Percentiles rank a stretch among this genome's conserved stretches.
These are phyloP conservation scores for Synanthedon tipuliformis DNA, from an alignment of 2,888 invertebrate species.

Conservation along the genomic window DNA sequence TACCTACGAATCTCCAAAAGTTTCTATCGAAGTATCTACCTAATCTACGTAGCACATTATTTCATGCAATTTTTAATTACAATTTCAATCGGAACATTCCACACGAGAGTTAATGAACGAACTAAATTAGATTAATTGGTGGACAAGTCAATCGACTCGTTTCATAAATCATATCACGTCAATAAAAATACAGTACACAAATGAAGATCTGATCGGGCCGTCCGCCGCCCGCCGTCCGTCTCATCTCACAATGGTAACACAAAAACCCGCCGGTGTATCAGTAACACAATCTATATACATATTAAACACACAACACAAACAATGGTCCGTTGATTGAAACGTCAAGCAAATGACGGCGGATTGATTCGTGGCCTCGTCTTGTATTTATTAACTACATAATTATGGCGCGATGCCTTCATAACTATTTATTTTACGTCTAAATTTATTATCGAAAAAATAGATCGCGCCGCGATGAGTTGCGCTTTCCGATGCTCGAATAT, in stretches of 20 bases:
- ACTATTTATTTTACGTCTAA: slow-evolving; percentile 63
- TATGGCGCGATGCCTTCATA: slow-evolving; percentile 58
- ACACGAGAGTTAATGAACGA: too few species aligned
- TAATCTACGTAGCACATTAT: too few species aligned
- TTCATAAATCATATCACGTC: background rate
- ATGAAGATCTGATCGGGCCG: background rate
- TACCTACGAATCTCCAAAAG: too few species aligned
- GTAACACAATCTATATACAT: slow-evolving; percentile 63
- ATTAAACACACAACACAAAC: slow-evolving; percentile 68
- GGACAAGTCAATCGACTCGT: background rate
- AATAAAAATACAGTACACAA: background rate
- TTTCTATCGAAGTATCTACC: too few species aligned
- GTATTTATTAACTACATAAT: slow-evolving; percentile 65
- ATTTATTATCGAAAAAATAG: slow-evolving; percentile 54
- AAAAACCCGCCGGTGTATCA: slow-evolving; percentile 57
- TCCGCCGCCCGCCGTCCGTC: slow-evolving; percentile 7
- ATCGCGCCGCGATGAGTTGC: slow-evolving; percentile 54
- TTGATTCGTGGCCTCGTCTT: slow-evolving; percentile 56
- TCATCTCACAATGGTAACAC: slow-evolving; percentile 37
- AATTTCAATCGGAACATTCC: too few species aligned
- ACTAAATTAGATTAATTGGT: background rate
- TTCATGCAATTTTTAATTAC: too few species aligned
- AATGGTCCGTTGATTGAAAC: slow-evolving; percentile 67
- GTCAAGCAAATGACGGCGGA: slow-evolving; percentile 61
- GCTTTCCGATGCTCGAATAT: slow-evolving; percentile 43